A percentile compares a stretch with the other conserved stretches of the same genome.
phyloP scores from a whole-genome alignment of 2,797 vertebrate species.

The Tiaroga cobitis region DNA sequence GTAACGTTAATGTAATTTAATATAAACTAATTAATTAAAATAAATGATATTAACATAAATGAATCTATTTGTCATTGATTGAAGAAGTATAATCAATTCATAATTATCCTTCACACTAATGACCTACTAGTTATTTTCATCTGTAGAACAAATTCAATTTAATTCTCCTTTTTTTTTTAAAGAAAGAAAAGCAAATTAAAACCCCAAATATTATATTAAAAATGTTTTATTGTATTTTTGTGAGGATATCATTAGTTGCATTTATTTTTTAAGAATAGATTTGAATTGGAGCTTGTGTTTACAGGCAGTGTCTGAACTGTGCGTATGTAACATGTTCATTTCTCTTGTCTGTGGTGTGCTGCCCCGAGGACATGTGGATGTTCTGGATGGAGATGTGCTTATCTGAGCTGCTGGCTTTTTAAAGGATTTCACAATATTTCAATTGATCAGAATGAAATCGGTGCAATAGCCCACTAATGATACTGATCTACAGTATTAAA shows the following conservation, averaged over 20 bases:
- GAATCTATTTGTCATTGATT: not conserved
- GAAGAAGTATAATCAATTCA: not conserved
- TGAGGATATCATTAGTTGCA: not conserved
- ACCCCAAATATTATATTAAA: not conserved
- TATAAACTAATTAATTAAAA: not conserved
- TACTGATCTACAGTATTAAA: not conserved
- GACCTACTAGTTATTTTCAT: not conserved
- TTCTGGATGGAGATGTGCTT: slow-evolving; percentile 28
- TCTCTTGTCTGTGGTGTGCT: slow-evolving; percentile 33
- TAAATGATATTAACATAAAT: not conserved
- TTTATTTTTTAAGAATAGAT: not conserved
- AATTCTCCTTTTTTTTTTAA: not conserved
- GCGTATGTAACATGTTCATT: slow-evolving; percentile 31
- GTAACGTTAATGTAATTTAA: not conserved
- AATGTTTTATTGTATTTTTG: not conserved
- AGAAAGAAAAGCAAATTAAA: not conserved
- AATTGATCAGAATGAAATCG: not conserved
- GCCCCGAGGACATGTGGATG: slow-evolving; percentile 37
- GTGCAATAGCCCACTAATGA: not conserved
- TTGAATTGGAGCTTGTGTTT: not conserved
- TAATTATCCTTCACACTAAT: not conserved
- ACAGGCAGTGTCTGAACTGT: slow-evolving; percentile 1
- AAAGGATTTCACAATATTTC: slow-evolving; percentile 5
- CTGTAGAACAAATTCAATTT: not conserved
- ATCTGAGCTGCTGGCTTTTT: slow-evolving; percentile 13